Evolutionary conservation across 2,888 invertebrate genomes (phyloP).

Genomic region (Drosophila longiperda): DNA sequence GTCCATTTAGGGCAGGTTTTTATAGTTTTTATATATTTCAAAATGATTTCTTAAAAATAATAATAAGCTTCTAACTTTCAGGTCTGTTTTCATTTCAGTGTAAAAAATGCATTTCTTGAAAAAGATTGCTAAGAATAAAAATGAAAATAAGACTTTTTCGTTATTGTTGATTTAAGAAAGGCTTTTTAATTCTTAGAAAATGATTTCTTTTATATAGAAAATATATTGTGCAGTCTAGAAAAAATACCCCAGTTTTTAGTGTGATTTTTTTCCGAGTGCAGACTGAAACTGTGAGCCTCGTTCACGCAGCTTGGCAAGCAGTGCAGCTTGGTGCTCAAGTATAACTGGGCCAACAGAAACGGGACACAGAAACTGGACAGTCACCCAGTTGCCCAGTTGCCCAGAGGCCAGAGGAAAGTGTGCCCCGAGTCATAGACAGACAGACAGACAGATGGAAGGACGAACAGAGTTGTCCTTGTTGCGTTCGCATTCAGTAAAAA

Average conservation of each 20-base stretch:
- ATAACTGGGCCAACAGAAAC: constrained; percentile 14
- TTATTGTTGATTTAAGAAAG: too few species aligned
- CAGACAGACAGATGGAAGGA: not conserved
- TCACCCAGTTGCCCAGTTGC: constrained; percentile 5
- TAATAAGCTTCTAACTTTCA: too few species aligned
- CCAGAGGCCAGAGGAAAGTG: not conserved
- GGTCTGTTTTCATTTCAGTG: too few species aligned
- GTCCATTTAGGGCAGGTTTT: too few species aligned
- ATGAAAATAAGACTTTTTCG: too few species aligned
- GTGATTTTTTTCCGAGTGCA: not conserved
- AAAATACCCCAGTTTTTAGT: not conserved
- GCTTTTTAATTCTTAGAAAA: not conserved
- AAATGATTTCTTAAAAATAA: too few species aligned
- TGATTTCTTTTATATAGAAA: not conserved
- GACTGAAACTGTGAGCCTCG: constrained; percentile 18
- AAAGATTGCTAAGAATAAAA: not conserved
- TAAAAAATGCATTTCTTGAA: not conserved
- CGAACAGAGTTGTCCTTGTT: constrained; percentile 3
- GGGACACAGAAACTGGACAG: constrained; percentile 60
- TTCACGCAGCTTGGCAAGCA: constrained; percentile 5
- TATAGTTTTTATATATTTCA: too few species aligned
- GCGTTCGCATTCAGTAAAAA: constrained; percentile 57
- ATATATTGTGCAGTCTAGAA: not conserved
- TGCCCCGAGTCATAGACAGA: constrained; percentile 6
- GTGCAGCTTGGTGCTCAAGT: constrained; percentile 21